Evolutionary conservation across 2,113 vertebrate genomes (phyloP).

Genomic region (Neodon shergylaensis): DNA sequence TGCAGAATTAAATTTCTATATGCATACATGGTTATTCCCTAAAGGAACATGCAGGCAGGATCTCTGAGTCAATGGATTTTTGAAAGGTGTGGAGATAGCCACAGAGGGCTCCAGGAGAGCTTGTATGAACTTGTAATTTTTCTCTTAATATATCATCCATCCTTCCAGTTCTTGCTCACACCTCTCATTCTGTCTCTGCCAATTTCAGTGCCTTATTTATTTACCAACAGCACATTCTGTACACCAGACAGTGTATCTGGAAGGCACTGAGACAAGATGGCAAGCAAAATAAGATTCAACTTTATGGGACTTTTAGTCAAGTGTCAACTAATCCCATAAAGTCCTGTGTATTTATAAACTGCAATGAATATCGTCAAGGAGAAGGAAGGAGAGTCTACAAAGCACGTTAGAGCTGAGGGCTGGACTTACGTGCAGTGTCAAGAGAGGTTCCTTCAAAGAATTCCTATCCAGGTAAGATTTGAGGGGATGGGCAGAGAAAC

Average conservation of each 20-base stretch:
- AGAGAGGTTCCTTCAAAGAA: neutral
- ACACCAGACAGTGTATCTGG: neutral
- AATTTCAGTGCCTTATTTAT: neutral
- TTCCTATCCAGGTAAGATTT: neutral
- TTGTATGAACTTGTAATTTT: neutral
- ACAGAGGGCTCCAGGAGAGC: neutral
- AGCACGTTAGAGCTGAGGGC: neutral
- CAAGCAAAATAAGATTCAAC: neutral
- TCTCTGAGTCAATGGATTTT: neutral
- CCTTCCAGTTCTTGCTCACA: neutral
- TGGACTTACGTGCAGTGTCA: neutral
- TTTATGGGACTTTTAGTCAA: neutral
- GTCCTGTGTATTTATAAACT: neutral
- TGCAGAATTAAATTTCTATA: neutral
- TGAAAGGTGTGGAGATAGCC: neutral
- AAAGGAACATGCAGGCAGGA: neutral
- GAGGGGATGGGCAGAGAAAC: neutral
- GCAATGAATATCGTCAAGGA: neutral
- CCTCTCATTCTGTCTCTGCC: neutral
- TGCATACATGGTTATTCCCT: constrained; percentile 7
- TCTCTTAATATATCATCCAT: neutral
- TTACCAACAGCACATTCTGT: neutral
- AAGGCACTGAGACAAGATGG: neutral
- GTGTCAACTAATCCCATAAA: neutral
- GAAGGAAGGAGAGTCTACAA: accelerated